Conservation (phyloP, 1,140 invertebrate species). For the Drosophila setifemur region DNA sequence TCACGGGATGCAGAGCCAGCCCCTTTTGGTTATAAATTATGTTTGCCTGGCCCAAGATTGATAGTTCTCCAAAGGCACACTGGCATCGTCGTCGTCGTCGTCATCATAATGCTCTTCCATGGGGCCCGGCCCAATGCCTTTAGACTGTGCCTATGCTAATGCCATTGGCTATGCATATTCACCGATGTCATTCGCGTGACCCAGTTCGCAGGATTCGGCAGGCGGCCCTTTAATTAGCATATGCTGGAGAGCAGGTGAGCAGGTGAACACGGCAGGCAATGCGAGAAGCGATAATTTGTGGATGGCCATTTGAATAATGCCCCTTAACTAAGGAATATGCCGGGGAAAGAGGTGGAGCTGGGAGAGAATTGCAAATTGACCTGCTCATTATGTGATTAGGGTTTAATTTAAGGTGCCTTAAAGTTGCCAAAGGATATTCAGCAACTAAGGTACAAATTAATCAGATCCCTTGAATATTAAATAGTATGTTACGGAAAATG, state of each 20-base stretch:
- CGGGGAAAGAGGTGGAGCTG: neutral
- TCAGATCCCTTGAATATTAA: too few species aligned
- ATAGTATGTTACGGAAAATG: too few species aligned
- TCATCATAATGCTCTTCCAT: neutral
- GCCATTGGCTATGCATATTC: slow-evolving; percentile 22
- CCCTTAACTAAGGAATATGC: slow-evolving; percentile 25
- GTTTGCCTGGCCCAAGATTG: slow-evolving; percentile 73
- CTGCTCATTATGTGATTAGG: slow-evolving; percentile 28
- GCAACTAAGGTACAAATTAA: too few species aligned
- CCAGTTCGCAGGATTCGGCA: slow-evolving; percentile 40
- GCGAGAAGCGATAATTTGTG: slow-evolving; percentile 39
- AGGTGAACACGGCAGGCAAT: slow-evolving; percentile 17
- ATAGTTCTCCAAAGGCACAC: slow-evolving; percentile 62
- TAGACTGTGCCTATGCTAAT: slow-evolving; percentile 29
- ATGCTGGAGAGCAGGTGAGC: slow-evolving; percentile 11
- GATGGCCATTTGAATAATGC: slow-evolving; percentile 40
- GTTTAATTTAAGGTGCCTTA: neutral
- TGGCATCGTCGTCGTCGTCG: slow-evolving; percentile 6
- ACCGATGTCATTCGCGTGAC: slow-evolving; percentile 61
- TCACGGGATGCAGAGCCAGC: slow-evolving; percentile 4
- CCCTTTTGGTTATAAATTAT: slow-evolving; percentile 69
- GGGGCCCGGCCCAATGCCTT: slow-evolving; percentile 42
- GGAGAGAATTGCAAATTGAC: slow-evolving; percentile 40
- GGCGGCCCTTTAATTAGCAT: slow-evolving; percentile 69
- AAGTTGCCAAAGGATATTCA: too few species aligned